Evolutionary conservation across 2,113 vertebrate genomes (phyloP).

Genomic region (Syngnathoides biaculeatus): DNA sequence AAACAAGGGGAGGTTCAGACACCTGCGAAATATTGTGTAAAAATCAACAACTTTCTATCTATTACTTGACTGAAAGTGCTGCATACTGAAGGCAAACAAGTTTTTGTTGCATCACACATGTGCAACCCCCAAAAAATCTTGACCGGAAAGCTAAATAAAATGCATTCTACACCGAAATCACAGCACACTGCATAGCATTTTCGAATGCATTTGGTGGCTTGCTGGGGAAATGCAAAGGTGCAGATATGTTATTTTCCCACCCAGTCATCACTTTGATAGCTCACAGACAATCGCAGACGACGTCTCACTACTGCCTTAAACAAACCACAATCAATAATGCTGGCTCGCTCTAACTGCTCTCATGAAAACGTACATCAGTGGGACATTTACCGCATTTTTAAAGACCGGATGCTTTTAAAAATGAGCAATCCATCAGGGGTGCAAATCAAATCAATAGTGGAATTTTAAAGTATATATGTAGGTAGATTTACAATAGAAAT

Average conservation of each 20-base stretch:
- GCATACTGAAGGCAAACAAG: not conserved
- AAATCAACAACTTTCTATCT: slow-evolving; percentile 13
- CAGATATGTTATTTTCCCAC: slow-evolving; percentile 53
- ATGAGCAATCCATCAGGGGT: not conserved
- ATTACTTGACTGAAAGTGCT: not conserved
- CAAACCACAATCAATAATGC: slow-evolving; percentile 54
- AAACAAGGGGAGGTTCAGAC: slow-evolving; percentile 28
- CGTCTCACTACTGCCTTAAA: slow-evolving; percentile 46
- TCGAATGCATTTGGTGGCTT: slow-evolving; percentile 40
- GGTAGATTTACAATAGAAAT: not conserved
- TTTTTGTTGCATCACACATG: slow-evolving; percentile 2
- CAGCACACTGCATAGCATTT: slow-evolving; percentile 21
- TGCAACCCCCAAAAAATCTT: slow-evolving; percentile 14
- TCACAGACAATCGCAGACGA: slow-evolving; percentile 52
- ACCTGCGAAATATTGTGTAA: slow-evolving; percentile 18
- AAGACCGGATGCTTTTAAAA: slow-evolving; percentile 23
- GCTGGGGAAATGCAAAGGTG: slow-evolving; percentile 67
- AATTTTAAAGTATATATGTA: not conserved
- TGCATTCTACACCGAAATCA: slow-evolving; percentile 18
- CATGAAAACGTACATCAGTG: not conserved
- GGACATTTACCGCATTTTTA: not conserved
- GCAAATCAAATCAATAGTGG: not conserved
- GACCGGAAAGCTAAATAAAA: slow-evolving; percentile 18
- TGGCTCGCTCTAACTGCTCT: not conserved
- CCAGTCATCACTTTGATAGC: slow-evolving; percentile 65